These are phyloP conservation scores for Rhabdomys dilectus DNA, from an alignment of 2,113 vertebrate genomes.

Conservation along the genomic window DNA sequence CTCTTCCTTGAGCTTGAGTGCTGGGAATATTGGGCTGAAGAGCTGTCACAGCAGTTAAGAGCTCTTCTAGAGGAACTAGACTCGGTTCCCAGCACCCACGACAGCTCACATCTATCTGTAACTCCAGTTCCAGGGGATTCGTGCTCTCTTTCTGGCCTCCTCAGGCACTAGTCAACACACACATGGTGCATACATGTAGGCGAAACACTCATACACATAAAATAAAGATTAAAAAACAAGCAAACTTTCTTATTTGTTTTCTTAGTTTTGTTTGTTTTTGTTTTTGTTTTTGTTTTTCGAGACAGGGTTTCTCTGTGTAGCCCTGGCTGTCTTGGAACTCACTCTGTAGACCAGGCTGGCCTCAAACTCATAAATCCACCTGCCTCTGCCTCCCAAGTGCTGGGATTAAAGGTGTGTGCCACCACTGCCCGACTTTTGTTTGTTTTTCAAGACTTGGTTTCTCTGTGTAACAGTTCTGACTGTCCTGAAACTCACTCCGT, in stretches of 20 bases:
- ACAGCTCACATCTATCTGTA: not conserved
- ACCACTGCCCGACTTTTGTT: not conserved
- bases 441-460: not conserved
- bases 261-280: not conserved
- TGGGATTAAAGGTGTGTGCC: not conserved
- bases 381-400: not conserved
- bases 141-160: not conserved
- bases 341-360: not conserved
- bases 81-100: not conserved
- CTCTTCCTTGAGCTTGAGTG: not conserved
- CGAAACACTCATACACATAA: not conserved
- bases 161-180: not conserved
- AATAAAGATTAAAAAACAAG: not conserved
- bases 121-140: not conserved
- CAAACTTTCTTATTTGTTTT: not conserved
- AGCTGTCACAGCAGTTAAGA: not conserved
- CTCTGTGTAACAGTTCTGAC: not conserved
- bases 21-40: not conserved
- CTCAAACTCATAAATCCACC: not conserved
- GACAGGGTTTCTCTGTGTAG: not conserved
- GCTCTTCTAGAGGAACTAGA: not conserved
- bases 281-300: not conserved
- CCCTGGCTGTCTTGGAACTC: not conserved
- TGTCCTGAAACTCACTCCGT: not conserved
- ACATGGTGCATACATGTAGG: not conserved